These are phyloP conservation scores for Nothobranchius furzeri DNA, from an alignment of 2,113 vertebrate genomes.

Conservation along the genomic window DNA sequence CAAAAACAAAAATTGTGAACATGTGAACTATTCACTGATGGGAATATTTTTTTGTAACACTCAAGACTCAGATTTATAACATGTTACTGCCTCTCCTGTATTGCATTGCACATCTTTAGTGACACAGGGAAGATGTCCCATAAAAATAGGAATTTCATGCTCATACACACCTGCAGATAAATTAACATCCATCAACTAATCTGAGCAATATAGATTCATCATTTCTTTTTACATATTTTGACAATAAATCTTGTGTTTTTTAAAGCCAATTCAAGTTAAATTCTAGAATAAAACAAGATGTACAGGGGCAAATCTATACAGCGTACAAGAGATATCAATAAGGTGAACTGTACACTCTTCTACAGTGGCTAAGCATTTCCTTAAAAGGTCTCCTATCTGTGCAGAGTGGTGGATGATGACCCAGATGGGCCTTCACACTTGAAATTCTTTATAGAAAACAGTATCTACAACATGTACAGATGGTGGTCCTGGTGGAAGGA, in stretches of 20 bases:
- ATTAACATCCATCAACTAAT: slow-evolving; percentile 64
- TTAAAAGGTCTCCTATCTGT: slow-evolving; percentile 58
- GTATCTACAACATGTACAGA: slow-evolving; percentile 64
- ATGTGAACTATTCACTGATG: slow-evolving; percentile 53
- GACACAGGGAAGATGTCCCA: slow-evolving; percentile 47
- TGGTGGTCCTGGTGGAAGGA: slow-evolving; percentile 22
- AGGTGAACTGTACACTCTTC: slow-evolving; percentile 78
- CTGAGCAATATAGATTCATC: slow-evolving; percentile 64
- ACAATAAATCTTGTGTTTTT: slow-evolving; percentile 62
- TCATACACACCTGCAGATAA: slow-evolving; percentile 63
- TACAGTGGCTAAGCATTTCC: slow-evolving; percentile 69
- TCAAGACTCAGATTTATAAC: slow-evolving; percentile 8
- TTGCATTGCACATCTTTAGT: slow-evolving; percentile 34
- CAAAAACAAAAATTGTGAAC: slow-evolving; percentile 74
- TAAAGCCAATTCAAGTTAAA: slow-evolving; percentile 76
- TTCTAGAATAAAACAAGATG: slow-evolving; percentile 73
- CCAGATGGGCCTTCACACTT: slow-evolving; percentile 52
- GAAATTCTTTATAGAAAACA: slow-evolving; percentile 70
- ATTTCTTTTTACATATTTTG: slow-evolving; percentile 62
- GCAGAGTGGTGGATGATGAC: slow-evolving; percentile 63
- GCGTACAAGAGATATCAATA: slow-evolving; percentile 58
- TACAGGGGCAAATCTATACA: slow-evolving; percentile 65
- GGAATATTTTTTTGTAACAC: slow-evolving; percentile 39
- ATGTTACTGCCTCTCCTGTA: slow-evolving; percentile 19
- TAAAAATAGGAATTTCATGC: slow-evolving; percentile 50